phyloP scores from a whole-genome alignment of 2,888 invertebrate genomes.

The Pheosia tremula region DNA sequence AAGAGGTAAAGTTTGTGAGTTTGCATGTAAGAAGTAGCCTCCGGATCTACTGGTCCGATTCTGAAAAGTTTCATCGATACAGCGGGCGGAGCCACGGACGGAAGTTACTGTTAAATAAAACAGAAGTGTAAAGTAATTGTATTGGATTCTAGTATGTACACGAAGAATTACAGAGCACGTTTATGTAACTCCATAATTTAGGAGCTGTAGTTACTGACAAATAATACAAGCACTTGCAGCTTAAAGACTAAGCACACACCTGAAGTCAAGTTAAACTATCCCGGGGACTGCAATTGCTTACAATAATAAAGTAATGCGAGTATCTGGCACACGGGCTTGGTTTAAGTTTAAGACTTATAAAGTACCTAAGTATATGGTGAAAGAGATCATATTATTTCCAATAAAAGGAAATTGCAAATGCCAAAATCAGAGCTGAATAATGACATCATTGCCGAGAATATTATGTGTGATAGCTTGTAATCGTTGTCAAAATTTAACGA shows the following conservation, averaged over 20 bases:
- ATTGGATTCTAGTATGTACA: no score
- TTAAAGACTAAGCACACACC: background rate
- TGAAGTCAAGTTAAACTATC: slow-evolving; percentile 22
- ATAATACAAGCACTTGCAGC: background rate
- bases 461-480: background rate
- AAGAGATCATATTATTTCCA: background rate
- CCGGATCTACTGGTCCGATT: no score
- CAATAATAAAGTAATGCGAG: slow-evolving; percentile 12
- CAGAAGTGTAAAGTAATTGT: no score
- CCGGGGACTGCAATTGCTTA: slow-evolving; percentile 23
- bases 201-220: background rate
- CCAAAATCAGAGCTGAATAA: background rate
- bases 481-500: background rate
- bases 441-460: background rate
- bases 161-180: background rate
- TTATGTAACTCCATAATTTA: background rate
- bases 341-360: no score
- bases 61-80: no score
- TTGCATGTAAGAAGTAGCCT: no score
- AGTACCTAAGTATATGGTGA: no score
- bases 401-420: background rate
- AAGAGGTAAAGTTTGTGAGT: no score
- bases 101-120: no score
- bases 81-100: no score
- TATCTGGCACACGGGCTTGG: background rate